Evolutionary conservation across 2,888 invertebrate genomes (phyloP).

Genomic region (Volucella inflata): DNA sequence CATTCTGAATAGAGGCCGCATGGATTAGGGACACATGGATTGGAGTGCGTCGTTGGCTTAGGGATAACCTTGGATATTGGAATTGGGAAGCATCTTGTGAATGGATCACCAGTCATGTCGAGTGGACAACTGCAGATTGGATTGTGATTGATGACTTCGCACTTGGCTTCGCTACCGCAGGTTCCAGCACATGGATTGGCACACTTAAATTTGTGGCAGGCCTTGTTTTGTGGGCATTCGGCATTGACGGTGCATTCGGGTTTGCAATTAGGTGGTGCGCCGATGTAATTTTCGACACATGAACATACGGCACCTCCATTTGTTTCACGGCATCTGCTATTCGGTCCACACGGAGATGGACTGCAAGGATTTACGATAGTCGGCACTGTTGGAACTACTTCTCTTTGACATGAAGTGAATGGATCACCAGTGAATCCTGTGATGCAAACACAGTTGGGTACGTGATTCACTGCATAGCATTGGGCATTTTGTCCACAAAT

Average conservation of each 20-base stretch:
- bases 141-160: slow-evolving; percentile 92
- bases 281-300: slow-evolving; percentile 89
- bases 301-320: slow-evolving; percentile 91
- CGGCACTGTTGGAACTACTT: slow-evolving; percentile 78
- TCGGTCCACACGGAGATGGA: slow-evolving; percentile 92
- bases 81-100: slow-evolving; percentile 88
- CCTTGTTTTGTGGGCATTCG: slow-evolving; percentile 91
- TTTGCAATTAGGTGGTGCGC: slow-evolving; percentile 91
- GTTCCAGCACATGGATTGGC: slow-evolving; percentile 92
- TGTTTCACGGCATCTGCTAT: slow-evolving; percentile 89
- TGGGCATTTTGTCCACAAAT: slow-evolving; percentile 93
- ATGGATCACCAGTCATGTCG: slow-evolving; percentile 91
- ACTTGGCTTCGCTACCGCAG: slow-evolving; percentile 91
- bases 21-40: slow-evolving; percentile 90
- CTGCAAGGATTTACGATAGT: slow-evolving; percentile 86
- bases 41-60: slow-evolving; percentile 79
- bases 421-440: slow-evolving; percentile 91
- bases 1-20: slow-evolving; percentile 90
- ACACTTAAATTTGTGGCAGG: slow-evolving; percentile 93
- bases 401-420: slow-evolving; percentile 85
- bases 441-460: slow-evolving; percentile 92
- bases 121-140: slow-evolving; percentile 91
- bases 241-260: slow-evolving; percentile 93
- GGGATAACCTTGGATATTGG: slow-evolving; percentile 79
- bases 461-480: slow-evolving; percentile 93